Conservation (phyloP, 2,113 vertebrate species). For the Ceyx cyanopectus region DNA sequence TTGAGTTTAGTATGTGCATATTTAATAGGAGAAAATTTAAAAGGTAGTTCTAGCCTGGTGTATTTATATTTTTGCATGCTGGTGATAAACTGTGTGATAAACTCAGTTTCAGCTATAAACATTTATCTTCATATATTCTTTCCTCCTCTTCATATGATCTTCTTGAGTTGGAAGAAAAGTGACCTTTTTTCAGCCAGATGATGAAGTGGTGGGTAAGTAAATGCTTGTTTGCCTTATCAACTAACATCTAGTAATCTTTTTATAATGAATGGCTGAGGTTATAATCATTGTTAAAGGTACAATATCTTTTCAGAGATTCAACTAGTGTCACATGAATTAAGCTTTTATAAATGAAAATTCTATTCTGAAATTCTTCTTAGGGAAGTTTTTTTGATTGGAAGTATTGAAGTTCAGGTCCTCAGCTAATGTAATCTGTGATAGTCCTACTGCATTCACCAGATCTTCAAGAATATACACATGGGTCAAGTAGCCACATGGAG, state of each 20-base stretch:
- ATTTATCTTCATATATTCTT: not conserved
- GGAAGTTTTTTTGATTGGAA: not conserved
- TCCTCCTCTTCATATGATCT: not conserved
- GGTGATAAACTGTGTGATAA: not conserved
- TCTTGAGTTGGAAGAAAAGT: slow-evolving; percentile 89
- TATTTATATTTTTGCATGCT: not conserved
- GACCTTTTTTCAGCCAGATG: slow-evolving; percentile 90
- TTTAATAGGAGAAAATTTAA: not conserved
- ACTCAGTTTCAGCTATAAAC: not conserved
- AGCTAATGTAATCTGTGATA: not conserved
- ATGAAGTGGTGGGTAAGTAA: slow-evolving; percentile 93
- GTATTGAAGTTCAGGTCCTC: not conserved
- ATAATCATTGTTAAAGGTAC: not conserved
- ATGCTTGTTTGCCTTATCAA: not conserved
- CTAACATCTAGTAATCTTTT: not conserved
- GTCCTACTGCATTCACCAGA: not conserved
- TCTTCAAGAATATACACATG: not conserved
- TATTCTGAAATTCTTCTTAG: not conserved
- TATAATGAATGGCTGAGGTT: not conserved
- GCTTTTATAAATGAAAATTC: not conserved
- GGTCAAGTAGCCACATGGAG: not conserved
- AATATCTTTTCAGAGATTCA: not conserved
- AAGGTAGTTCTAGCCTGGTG: not conserved
- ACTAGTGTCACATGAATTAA: not conserved
- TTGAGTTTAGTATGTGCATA: not conserved